Base-by-base conservation (phyloP, 2,797 vertebrate species). In the Allobates femoralis region DNA sequence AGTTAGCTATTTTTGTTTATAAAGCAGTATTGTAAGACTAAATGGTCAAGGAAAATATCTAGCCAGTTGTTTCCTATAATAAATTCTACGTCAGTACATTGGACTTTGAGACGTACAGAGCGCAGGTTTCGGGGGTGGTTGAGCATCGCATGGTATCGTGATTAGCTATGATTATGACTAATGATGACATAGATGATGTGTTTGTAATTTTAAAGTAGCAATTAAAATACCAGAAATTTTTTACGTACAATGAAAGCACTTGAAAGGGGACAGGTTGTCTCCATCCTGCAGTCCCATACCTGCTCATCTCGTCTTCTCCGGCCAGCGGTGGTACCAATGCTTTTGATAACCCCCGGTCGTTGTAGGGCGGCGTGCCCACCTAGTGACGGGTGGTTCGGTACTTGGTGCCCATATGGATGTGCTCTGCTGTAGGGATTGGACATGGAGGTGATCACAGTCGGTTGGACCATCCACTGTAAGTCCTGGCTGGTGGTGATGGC, bases 381-480 rank as follows among this genome's bases (percentile, higher is more conserved):
- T 55, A 98, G 93, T 0, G 96, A 95, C 0, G 96, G 95, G 30
- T 97, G 94, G 3, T 95, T 97, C 30, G 94, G 96, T 90, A 99
- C 93, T 0, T 97, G 95, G 58, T 97, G 96, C 91, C 96, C 95
- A 87, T 99, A 99, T 1, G 98, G 97, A 91, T 99, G 97, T 0
- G 97, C 96, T 73, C 98, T 97, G 0, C 97, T 93, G 90, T 99
- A 99, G 0, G 98, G 98, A 93, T 96, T 99, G 85, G 98, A 99
- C 98, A 99, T 99, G 92, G 98, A 99, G 90, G 98, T 99, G 95
- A 99, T 99, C 89, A 99, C 98, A 0, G 98, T 99, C 89, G 98
- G 98, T 93, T 99, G 98, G 37, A 99, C 98, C 98, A 99, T 99
- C 98, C 98, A 99, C 97, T 99, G 98, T 79, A 99, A 94, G 94